Base-by-base conservation (phyloP, 2,113 vertebrate species). In the human (Homo sapiens) region DNA sequence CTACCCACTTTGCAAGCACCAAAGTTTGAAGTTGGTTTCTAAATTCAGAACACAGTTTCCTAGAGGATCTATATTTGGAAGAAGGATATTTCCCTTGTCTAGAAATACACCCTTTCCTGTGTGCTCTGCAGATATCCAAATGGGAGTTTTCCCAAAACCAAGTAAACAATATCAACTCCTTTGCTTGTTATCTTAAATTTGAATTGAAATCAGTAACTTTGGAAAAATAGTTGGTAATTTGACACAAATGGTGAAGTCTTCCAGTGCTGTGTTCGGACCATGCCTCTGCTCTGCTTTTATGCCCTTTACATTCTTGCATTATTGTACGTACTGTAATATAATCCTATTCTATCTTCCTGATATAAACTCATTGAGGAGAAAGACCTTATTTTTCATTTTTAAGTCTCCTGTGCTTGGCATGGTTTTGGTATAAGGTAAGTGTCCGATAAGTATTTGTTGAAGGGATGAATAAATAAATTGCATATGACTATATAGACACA, bases 71-170 rank as follows among this genome's bases (percentile, higher is more conserved):
- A 92, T 80, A 90, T 97, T 97, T 96, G 87, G 96, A 87, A 73
- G 61, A 96, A 93, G 55, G 86, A 94, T 68, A 96, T 96, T 96
- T 97, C 55, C 94, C 96, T 94, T 94, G 93, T 90, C 92, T 92
- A 66, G 79, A 92, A 97, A 96, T 87, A 98, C 95, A 93, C 96
- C 93, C 94, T 97, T 98, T 98, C 97, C 94, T 27, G 91, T 84
- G 94, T 1, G 20, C n/a, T 75, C 40, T 70, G 64, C 59, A 90
- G 40, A 97, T 76, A 68, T 35, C 59, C 84, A 92, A 70, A 76
- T 88, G 59, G 96, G 64, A 86, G 68, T 83, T 95, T 91, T 80
- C 83, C 66, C 45, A 40, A 85, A 80, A 92, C 32, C 68, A 80
- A 16, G 50, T 97, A 84, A 96, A 96, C 89, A 95, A 25, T 81